Conservation (phyloP, 2,888 invertebrate genomes). For the Oscheius sp. region DNA sequence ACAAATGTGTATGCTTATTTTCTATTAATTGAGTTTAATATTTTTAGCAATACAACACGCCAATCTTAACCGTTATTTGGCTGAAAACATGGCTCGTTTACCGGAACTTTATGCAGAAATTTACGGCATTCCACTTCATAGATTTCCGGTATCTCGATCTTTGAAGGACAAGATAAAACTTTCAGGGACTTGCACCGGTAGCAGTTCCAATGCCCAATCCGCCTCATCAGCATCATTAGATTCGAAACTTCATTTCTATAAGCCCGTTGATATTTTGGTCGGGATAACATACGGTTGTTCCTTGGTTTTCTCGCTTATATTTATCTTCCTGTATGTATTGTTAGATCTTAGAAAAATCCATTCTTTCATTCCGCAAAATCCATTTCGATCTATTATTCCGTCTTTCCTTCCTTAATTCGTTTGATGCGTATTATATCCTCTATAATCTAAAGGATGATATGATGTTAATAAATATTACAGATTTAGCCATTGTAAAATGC, state of each 20-base stretch:
- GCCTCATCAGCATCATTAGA: neutral
- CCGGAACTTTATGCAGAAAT: slow-evolving; percentile 38
- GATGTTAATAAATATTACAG: too few relatives aligned
- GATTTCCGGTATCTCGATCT: neutral
- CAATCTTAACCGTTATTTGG: slow-evolving; percentile 20
- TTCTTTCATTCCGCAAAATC: too few relatives aligned
- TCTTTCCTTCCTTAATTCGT: too few relatives aligned
- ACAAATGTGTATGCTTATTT: neutral
- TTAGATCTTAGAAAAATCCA: too few relatives aligned
- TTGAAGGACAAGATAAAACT: neutral
- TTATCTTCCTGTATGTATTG: neutral
- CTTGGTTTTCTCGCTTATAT: neutral
- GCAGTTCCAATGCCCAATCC: neutral
- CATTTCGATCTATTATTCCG: too few relatives aligned
- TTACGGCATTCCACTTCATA: neutral
- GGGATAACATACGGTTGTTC: too few relatives aligned
- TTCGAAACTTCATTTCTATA: neutral
- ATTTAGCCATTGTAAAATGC: too few relatives aligned
- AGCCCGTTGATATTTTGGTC: slow-evolving; percentile 11
- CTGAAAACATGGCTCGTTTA: slow-evolving; percentile 15
- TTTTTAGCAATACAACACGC: slow-evolving; percentile 28
- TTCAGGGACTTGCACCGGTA: neutral
- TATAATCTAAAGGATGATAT: too few relatives aligned
- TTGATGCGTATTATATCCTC: too few relatives aligned
- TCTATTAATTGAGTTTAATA: slow-evolving; percentile 4